phyloP scores from a whole-genome alignment of 2,888 invertebrate genomes.

The Bimastos eiseni region DNA sequence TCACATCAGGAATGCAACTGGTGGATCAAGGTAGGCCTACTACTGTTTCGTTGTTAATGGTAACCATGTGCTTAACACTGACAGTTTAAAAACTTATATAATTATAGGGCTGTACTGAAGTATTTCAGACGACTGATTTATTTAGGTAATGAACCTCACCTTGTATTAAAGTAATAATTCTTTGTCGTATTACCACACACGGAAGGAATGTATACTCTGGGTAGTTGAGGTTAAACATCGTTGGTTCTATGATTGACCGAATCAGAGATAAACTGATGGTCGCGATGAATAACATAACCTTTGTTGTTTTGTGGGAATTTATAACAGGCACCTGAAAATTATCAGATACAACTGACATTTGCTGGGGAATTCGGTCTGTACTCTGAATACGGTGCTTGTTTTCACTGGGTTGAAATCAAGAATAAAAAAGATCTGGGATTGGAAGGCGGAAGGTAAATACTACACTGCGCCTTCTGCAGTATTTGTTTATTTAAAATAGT shows the following conservation, averaged over 20 bases:
- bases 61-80: too few species aligned
- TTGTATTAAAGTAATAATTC: not conserved
- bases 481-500: too few species aligned
- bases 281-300: too few species aligned
- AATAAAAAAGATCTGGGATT: slow-evolving; percentile 28
- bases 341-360: slow-evolving; percentile 37
- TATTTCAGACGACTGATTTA: too few species aligned
- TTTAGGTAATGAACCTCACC: not conserved
- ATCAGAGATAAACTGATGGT: not conserved
- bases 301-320: too few species aligned
- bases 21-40: slow-evolving; percentile 39
- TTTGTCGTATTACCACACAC: too few species aligned
- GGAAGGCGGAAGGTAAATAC: slow-evolving; percentile 30
- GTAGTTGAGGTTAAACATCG: not conserved
- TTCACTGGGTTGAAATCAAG: slow-evolving; percentile 44
- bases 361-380: slow-evolving; percentile 39
- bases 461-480: too few species aligned
- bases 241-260: not conserved
- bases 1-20: slow-evolving; percentile 42
- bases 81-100: too few species aligned
- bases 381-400: slow-evolving; percentile 36
- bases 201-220: too few species aligned
- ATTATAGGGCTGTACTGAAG: too few species aligned
- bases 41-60: too few species aligned
- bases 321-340: slow-evolving; percentile 37